phyloP scores from a whole-genome alignment of 2,888 invertebrate species.

The Bibio marci region DNA sequence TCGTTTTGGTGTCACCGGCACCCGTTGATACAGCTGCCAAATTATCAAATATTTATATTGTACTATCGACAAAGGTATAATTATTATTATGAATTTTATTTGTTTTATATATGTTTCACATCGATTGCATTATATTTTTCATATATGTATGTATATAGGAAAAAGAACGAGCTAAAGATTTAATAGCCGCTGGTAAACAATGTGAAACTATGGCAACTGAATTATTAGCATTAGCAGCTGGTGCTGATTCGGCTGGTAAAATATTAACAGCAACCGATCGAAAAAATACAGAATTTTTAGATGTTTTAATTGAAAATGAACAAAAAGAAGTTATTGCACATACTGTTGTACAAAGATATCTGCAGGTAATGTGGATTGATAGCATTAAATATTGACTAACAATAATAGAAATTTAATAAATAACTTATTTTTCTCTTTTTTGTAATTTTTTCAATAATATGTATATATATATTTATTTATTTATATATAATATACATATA shows the following conservation, averaged over 20 bases:
- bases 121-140: slow-evolving; percentile 2
- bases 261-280: slow-evolving; percentile 90
- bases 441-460: too few relatives aligned
- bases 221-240: slow-evolving; percentile 79
- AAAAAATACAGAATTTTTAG: slow-evolving; percentile 84
- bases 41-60: slow-evolving; percentile 79
- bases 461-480: too few relatives aligned
- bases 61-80: slow-evolving; percentile 63
- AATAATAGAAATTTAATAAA: too few relatives aligned
- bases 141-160: slow-evolving; percentile 37
- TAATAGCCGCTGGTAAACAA: slow-evolving; percentile 87
- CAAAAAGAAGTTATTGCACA: slow-evolving; percentile 97
- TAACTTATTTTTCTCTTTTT: too few relatives aligned
- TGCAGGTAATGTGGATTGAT: slow-evolving; percentile 49
- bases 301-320: slow-evolving; percentile 95
- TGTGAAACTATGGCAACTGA: slow-evolving; percentile 98
- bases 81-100: neutral
- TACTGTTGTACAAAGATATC: slow-evolving; percentile 91
- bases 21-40: slow-evolving; percentile 98
- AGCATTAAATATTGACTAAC: too few relatives aligned
- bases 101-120: slow-evolving; percentile 1
- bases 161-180: slow-evolving; percentile 94
- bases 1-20: slow-evolving; percentile 95
- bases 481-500: too few relatives aligned
- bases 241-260: slow-evolving; percentile 85